These are phyloP conservation scores for Hypsopygia costalis DNA, from an alignment of 2,888 invertebrate genomes.

Conservation along the genomic window DNA sequence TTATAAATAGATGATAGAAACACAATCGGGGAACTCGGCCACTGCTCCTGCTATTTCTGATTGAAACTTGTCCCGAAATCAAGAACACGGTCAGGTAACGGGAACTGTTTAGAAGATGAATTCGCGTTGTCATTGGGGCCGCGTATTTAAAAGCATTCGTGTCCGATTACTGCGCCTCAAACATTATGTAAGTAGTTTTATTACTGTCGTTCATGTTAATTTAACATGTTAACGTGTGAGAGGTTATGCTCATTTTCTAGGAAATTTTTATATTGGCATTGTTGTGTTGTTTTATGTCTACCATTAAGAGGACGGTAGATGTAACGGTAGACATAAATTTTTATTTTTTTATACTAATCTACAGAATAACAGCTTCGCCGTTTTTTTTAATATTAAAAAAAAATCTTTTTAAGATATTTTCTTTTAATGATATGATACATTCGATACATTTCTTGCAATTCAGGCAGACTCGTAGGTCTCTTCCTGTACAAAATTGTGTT, in stretches of 20 bases:
- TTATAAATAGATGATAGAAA: constrained; percentile 64
- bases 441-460: no score
- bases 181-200: constrained; percentile 28
- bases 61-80: constrained; percentile 53
- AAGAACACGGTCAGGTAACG: constrained; percentile 56
- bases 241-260: background rate
- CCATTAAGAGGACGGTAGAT: no score
- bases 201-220: constrained; percentile 1
- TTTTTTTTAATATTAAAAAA: no score
- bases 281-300: background rate
- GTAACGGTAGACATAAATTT: no score
- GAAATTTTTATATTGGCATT: constrained; percentile 1
- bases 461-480: no score
- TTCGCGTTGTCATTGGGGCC: constrained; percentile 45
- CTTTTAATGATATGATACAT: no score
- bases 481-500: no score
- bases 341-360: no score
- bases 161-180: constrained; percentile 34
- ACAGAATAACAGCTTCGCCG: no score
- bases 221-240: constrained; percentile 1
- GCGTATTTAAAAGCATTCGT: constrained; percentile 43
- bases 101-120: constrained; percentile 38
- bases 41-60: constrained; percentile 68
- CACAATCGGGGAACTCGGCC: constrained; percentile 56
- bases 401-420: no score